Conservation (phyloP, 2,113 vertebrate species). For the Malurus cyaneus region DNA sequence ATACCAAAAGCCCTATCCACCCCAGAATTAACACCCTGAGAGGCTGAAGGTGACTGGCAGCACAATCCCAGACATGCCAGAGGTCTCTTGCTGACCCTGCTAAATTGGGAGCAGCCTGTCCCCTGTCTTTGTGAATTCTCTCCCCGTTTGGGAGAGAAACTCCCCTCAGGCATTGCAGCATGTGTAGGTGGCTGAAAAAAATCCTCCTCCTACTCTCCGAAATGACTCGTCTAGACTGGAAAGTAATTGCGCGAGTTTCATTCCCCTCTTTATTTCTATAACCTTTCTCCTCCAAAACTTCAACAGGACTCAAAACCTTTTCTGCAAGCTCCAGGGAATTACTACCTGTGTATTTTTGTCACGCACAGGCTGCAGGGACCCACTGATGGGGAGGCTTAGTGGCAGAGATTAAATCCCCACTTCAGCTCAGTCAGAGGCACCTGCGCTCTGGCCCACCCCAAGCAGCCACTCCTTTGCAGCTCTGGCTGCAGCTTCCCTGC, state of each 20-base stretch:
- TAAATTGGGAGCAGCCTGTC: background rate
- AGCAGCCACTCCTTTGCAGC: background rate
- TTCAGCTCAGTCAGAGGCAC: background rate
- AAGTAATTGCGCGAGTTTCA: background rate
- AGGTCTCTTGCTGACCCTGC: background rate
- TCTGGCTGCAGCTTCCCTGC: background rate
- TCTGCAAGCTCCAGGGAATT: background rate
- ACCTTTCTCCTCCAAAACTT: background rate
- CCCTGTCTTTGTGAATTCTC: background rate
- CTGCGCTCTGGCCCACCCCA: fast-evolving
- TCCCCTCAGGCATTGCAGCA: background rate
- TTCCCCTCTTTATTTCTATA: background rate
- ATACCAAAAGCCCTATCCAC: background rate
- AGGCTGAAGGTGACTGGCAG: background rate
- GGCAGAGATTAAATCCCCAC: background rate
- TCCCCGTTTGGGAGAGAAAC: background rate
- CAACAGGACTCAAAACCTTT: background rate
- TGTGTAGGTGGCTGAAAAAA: background rate
- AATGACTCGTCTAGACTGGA: background rate
- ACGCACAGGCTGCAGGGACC: background rate
- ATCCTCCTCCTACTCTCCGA: background rate
- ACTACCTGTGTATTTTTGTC: background rate
- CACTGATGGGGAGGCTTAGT: background rate
- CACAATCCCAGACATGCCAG: background rate
- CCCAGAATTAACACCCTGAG: background rate